Conservation (phyloP, 2,797 vertebrate species). For the Cossypha dichroa region DNA sequence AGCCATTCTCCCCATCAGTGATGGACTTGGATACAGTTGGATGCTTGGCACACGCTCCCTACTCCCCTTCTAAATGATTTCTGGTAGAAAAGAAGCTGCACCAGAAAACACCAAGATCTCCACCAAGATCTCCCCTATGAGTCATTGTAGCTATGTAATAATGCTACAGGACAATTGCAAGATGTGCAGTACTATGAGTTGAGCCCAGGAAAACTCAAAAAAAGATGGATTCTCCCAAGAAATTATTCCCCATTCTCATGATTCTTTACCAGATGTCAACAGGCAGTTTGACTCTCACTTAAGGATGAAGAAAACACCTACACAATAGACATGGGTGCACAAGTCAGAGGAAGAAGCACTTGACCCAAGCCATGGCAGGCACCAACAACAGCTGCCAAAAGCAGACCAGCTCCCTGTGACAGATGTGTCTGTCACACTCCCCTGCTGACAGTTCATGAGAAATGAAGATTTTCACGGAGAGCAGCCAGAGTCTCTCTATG, state of each 20-base stretch:
- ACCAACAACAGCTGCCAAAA: neutral
- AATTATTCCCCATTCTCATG: neutral
- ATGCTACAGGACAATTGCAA: neutral
- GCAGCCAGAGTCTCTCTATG: neutral
- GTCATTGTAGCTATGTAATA: neutral
- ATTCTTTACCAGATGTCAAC: neutral
- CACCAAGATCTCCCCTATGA: neutral
- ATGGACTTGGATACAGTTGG: accelerated
- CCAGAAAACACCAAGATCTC: neutral
- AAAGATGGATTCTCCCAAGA: neutral
- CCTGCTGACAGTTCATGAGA: neutral
- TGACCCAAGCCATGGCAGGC: neutral
- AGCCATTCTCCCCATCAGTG: neutral
- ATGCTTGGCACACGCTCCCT: accelerated
- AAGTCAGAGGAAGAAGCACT: neutral
- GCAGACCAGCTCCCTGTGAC: neutral
- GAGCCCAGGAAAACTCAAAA: neutral
- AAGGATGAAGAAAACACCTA: neutral
- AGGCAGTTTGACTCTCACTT: neutral
- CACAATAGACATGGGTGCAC: neutral
- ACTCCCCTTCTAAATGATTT: neutral
- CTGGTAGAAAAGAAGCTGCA: neutral
- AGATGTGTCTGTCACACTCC: neutral
- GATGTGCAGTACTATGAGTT: neutral
- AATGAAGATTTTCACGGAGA: neutral